Conservation (phyloP, 2,888 invertebrate species). For the Lamellibrachia satsuma region DNA sequence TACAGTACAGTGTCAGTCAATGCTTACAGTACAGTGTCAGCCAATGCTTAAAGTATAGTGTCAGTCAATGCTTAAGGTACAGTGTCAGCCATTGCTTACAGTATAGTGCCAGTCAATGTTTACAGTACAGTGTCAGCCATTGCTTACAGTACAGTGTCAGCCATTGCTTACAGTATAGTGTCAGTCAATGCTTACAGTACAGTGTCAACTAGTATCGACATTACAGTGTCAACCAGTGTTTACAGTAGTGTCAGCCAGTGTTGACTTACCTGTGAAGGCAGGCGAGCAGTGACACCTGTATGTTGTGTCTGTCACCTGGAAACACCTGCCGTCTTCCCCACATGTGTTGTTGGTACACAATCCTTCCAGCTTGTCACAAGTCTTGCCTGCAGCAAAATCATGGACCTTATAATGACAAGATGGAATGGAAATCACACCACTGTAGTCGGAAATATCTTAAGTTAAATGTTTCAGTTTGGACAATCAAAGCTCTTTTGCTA, state of each 20-base stretch:
- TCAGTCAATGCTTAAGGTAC: too few species aligned
- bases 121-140: too few species aligned
- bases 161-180: too few species aligned
- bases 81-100: background rate
- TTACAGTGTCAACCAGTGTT: too few species aligned
- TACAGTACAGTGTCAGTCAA: background rate
- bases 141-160: too few species aligned
- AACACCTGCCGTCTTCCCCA: background rate
- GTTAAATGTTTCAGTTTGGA: background rate
- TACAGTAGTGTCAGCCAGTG: too few species aligned
- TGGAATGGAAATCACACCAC: background rate
- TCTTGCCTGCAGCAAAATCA: background rate
- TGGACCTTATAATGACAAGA: background rate
- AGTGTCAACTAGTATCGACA: too few species aligned
- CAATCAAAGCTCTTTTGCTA: background rate
- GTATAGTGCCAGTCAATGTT: too few species aligned
- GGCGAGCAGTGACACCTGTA: background rate
- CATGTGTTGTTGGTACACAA: background rate
- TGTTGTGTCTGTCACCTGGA: background rate
- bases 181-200: too few species aligned
- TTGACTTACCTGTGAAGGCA: background rate
- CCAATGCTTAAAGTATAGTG: background rate
- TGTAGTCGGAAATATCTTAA: background rate
- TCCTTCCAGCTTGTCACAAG: background rate
- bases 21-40: background rate